A percentile compares a stretch with the other conserved stretches of the same genome.
These are phyloP conservation scores for Agrochola lota DNA, from an alignment of 2,888 invertebrate species.

Conservation along the genomic window DNA sequence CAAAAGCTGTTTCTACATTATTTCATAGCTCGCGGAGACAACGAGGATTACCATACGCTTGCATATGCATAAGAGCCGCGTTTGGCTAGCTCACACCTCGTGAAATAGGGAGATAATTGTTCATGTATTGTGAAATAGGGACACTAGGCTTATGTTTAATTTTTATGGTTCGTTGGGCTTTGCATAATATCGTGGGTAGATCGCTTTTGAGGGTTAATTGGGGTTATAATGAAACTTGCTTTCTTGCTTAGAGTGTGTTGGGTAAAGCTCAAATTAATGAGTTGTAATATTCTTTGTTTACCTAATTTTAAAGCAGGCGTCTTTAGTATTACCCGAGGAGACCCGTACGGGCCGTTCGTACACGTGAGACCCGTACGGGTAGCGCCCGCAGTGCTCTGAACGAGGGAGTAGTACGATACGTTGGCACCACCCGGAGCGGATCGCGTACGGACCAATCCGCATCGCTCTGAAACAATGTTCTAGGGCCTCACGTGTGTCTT, in stretches of 20 bases:
- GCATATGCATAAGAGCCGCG: constrained; percentile 72
- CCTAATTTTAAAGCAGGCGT: neutral
- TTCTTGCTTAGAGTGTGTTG: neutral
- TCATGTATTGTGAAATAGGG: constrained; percentile 59
- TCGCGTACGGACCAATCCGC: no score
- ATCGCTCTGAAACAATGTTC: no score
- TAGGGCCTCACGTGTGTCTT: no score
- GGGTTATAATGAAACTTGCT: neutral
- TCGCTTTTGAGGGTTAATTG: constrained; percentile 27
- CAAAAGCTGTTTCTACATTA: constrained; percentile 38
- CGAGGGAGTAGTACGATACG: no score
- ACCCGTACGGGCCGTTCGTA: no score
- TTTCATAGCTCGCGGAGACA: constrained; percentile 47
- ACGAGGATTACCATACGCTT: constrained; percentile 69
- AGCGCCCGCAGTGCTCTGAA: no score
- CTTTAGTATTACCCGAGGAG: no score
- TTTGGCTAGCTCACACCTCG: constrained; percentile 65
- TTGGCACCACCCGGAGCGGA: no score
- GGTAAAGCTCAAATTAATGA: neutral
- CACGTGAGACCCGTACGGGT: no score
- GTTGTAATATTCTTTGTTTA: neutral
- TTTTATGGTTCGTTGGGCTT: constrained; percentile 43
- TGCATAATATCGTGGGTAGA: constrained; percentile 22
- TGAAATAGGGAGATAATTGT: constrained; percentile 71
- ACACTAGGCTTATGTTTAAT: constrained; percentile 43